These are phyloP conservation scores for Chirona hameri DNA, from an alignment of 2,888 invertebrate species.

Conservation along the genomic window DNA sequence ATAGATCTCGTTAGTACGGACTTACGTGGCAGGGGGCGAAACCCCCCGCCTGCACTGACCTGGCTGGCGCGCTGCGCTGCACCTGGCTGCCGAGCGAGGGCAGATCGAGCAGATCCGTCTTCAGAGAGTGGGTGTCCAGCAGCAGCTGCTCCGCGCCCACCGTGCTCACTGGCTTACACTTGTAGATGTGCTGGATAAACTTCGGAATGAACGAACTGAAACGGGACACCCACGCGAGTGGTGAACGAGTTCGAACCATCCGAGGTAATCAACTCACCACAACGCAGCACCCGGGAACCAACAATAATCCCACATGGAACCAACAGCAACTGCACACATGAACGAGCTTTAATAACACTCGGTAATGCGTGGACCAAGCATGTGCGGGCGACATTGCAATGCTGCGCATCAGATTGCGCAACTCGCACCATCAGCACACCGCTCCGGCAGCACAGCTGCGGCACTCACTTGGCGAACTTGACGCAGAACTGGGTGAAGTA, in stretches of 20 bases:
- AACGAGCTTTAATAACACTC: too few species aligned
- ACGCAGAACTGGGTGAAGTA: slow-evolving; percentile 98
- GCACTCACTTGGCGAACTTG: slow-evolving; percentile 91
- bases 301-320: too few species aligned
- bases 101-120: slow-evolving; percentile 78
- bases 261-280: too few species aligned
- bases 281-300: too few species aligned
- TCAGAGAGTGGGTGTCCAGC: slow-evolving; percentile 89
- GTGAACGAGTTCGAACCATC: too few species aligned
- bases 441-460: too few species aligned
- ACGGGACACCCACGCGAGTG: neutral
- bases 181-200: slow-evolving; percentile 83
- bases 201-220: slow-evolving; percentile 58
- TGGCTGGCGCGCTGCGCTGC: slow-evolving; percentile 81
- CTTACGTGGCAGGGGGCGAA: neutral
- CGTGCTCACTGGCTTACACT: slow-evolving; percentile 81
- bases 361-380: too few species aligned
- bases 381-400: too few species aligned
- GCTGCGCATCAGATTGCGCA: too few species aligned
- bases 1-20: too few species aligned
- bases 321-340: too few species aligned
- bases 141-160: slow-evolving; percentile 93
- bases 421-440: too few species aligned
- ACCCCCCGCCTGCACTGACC: slow-evolving; percentile 56
- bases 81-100: slow-evolving; percentile 89